phyloP scores from a whole-genome alignment of 2,113 vertebrate species.

The Mesocricetus auratus region DNA sequence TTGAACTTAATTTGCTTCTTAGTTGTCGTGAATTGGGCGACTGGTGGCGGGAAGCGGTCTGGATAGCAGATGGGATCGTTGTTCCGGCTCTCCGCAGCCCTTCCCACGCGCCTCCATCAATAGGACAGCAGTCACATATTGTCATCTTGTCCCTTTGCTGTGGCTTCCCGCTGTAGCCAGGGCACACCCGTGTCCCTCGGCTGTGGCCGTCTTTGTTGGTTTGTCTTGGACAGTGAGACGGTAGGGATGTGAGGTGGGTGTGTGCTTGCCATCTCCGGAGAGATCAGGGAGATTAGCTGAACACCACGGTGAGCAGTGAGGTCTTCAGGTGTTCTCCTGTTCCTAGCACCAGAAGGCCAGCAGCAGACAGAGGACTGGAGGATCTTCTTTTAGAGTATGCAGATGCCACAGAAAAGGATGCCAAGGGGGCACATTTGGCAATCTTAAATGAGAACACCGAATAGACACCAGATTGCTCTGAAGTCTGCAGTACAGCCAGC shows the following conservation, averaged over 20 bases:
- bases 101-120: background rate
- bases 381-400: background rate
- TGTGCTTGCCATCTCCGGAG: background rate
- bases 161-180: background rate
- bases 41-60: background rate
- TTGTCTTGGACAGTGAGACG: background rate
- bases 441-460: background rate
- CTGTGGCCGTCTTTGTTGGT: background rate
- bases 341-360: background rate
- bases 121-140: background rate
- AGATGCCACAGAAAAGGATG: background rate
- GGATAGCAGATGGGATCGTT: background rate
- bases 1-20: conserved; percentile 35
- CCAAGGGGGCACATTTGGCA: background rate
- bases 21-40: background rate
- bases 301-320: background rate
- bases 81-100: background rate
- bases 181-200: background rate
- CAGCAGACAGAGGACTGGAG: background rate
- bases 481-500: background rate
- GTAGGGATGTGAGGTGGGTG: background rate
- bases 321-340: background rate
- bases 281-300: background rate
- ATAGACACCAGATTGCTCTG: background rate
- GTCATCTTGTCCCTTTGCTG: background rate